Evolutionary conservation across 2,888 invertebrate genomes (phyloP).

Genomic region (Metacarcinus magister): DNA sequence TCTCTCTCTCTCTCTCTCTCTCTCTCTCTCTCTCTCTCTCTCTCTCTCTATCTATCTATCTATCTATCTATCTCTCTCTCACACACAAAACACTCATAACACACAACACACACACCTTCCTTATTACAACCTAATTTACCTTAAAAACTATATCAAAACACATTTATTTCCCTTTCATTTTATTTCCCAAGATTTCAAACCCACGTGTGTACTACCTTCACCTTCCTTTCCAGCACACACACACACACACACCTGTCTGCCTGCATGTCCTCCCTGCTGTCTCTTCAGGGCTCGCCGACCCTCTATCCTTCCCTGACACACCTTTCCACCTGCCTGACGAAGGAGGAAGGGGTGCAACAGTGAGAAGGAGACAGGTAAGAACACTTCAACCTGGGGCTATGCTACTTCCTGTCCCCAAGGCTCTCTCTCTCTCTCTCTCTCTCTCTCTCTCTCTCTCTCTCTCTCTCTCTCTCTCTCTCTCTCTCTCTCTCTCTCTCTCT

Average conservation of each 20-base stretch:
- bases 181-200: no score
- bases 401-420: slow-evolving; percentile 38
- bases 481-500: slow-evolving; percentile 35
- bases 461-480: slow-evolving; percentile 48
- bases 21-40: background rate
- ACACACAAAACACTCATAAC: background rate
- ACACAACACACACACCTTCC: background rate
- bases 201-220: no score
- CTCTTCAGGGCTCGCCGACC: background rate
- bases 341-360: background rate
- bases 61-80: no score
- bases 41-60: no score
- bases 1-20: slow-evolving; percentile 8
- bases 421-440: slow-evolving; percentile 29
- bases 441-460: slow-evolving; percentile 46
- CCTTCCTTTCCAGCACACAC: no score
- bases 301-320: background rate
- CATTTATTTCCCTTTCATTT: no score
- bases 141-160: background rate
- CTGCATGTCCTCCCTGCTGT: background rate
- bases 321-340: background rate
- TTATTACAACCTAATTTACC: background rate
- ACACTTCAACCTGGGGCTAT: background rate
- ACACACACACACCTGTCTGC: background rate
- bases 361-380: slow-evolving; percentile 13